Base-by-base conservation (phyloP, 2,797 vertebrate genomes). In the Phrynocephalus guinanensis region DNA sequence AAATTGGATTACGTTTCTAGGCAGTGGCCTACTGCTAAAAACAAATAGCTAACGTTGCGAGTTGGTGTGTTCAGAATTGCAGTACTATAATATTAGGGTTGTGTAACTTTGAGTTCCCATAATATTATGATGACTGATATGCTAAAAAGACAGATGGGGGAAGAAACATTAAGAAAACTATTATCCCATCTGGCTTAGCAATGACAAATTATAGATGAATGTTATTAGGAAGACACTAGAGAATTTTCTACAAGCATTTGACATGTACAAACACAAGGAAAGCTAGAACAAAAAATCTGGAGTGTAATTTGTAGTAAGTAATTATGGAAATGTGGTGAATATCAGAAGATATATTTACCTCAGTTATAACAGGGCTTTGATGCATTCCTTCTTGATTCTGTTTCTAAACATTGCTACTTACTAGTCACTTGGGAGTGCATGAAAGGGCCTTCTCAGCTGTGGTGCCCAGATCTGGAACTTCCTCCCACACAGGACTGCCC, bases 61-160 rank as follows among this genome's bases (percentile, higher is more conserved):
- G 52, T 56, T 56, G 38, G 52, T 56, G 52, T 56, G 52, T 56
- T 8, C 52, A 56, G 52, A 56, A 56, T 13, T 56, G 52, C 52
- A 56, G 1, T 2, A 88, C 22, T 78, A 81, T 82, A 15, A 81
- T 82, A 18, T 73, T 0, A 18, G 11, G 66, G 76, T 24, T 66
- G 10, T 85, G 33, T 71, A 4, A 56, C 52, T 77, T n/a, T 78
- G 26, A 78, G 3, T 38, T 89, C 72, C 48, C 5, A 1, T 77
- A 78, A 77, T n/a, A 50, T 85, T 84, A 1, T 68, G 60, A 13
- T 9, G n/a, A 93, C 20, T 0, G 2, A 28, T 89, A 89, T 91
- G 44, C 56, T 67, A 76, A 56, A 85, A 6, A 28, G 48, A 1
- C 0, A 84, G 13, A 48, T 3, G 68, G 30, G 86, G 66, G 9